Percentiles rank a stretch among this genome's conserved stretches.
These are phyloP conservation scores for Pelagia noctiluca DNA, from an alignment of 30 jellyfish, hydroid and myxozoan genomes.

Conservation along the genomic window DNA sequence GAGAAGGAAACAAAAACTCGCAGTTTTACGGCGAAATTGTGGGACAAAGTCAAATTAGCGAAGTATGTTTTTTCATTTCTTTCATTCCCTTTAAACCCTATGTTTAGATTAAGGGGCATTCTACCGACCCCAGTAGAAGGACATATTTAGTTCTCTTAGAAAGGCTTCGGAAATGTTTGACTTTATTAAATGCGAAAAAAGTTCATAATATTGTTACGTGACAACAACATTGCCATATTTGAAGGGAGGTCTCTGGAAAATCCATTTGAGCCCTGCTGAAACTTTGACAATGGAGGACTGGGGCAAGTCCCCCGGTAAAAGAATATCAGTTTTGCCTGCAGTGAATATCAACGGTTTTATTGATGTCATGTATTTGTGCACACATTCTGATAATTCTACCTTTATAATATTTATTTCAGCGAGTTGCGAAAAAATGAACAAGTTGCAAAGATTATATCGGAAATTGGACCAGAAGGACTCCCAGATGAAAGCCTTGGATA, in stretches of 20 bases:
- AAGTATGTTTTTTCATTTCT: background rate
- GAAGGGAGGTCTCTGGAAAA: background rate
- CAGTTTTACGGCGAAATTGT: background rate
- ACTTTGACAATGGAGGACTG: background rate
- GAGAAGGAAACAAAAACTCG: background rate
- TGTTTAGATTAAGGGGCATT: no score
- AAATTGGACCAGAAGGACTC: background rate
- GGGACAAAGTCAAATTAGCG: background rate
- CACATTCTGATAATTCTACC: no score
- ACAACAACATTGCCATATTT: background rate
- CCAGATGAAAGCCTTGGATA: constrained; percentile 4
- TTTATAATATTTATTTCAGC: no score
- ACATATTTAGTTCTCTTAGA: no score
- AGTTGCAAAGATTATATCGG: background rate
- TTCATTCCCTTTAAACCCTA: no score
- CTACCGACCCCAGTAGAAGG: no score
- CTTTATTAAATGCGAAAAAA: no score
- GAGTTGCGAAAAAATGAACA: background rate
- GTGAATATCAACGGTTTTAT: no score
- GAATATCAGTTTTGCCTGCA: no score
- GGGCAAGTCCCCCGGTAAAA: no score
- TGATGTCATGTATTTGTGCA: no score
- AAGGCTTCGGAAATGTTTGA: no score
- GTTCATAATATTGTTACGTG: background rate
- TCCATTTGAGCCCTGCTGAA: background rate